Evolutionary conservation across 2,797 vertebrate genomes (phyloP), one percentile per base, ranked within the genome.

Genomic region (Pangasius krempfi): DNA sequence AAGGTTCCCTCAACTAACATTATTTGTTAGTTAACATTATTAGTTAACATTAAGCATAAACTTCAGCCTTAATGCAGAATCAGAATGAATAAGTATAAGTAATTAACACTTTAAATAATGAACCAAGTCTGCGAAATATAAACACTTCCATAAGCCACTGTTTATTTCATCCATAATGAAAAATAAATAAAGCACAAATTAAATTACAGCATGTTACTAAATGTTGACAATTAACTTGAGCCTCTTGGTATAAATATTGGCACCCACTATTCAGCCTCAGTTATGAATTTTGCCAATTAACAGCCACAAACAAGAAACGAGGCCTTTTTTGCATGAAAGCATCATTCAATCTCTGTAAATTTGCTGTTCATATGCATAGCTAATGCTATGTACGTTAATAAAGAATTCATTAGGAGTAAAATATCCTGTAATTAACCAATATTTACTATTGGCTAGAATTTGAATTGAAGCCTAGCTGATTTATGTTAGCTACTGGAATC

Each of bases 1-100:
- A 76, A 50, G 22, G 4, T n/a, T 76, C 4, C 2, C 37, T 25
- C 40, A 44, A 1, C 37, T 44, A 75, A 75, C 40, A 94, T 94
- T 25, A 75, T 27, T 47, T 47, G 10, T 44, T 44, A 44, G 44
- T 44, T 44, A 44, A 44, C 22, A 44, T 1, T 20, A 25, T 44
- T 6, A 47, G 37, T 13, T 47, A 27, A 76, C 22, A 6, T 76
- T 14, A 47, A 50, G 3, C 44, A 9, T 25, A 73, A 5, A 73
- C 18, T 9, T 44, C 37, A 22, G 20, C 68, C 18, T 5, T 22
- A 40, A 72, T 20, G 33, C 20, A 22, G 12, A 16, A 33, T 33
- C n/a, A 30, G 30, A 16, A 68, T 5, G 37, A 10, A 40, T 25
- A 22, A 22, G 3, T 40, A 5, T 22, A 9, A 44, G 12, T 20